These are phyloP conservation scores for Leptatherina wallacei DNA, from an alignment of 2,797 vertebrate genomes.

Conservation along the genomic window DNA sequence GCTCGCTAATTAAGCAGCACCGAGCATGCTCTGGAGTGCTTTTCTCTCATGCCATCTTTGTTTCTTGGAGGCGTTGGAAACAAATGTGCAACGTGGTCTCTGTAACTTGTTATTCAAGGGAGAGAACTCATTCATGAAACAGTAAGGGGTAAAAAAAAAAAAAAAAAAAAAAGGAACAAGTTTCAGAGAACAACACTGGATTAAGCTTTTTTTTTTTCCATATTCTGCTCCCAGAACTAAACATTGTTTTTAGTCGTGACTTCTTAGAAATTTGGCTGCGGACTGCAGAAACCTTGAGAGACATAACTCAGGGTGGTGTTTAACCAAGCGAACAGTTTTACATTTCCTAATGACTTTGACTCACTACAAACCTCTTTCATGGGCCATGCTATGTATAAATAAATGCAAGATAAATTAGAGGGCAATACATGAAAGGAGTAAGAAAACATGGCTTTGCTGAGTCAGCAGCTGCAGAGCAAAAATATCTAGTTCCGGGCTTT, in stretches of 20 bases:
- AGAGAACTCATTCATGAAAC: conserved; percentile 33
- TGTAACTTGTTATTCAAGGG: conserved; percentile 53
- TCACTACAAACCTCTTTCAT: background rate
- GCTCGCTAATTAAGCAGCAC: conserved; percentile 59
- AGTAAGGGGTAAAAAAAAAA: no score
- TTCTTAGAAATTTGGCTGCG: conserved; percentile 2
- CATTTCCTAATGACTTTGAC: background rate
- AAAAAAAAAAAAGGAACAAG: background rate
- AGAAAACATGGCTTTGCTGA: no score
- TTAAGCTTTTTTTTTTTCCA: background rate
- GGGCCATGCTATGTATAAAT: no score
- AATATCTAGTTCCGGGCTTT: no score
- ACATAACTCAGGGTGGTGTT: background rate
- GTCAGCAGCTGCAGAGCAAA: no score
- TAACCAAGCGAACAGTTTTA: background rate
- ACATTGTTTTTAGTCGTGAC: background rate
- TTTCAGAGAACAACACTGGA: conserved; percentile 30
- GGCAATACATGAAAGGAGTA: no score
- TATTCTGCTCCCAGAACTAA: conserved; percentile 3
- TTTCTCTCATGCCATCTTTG: conserved; percentile 46
- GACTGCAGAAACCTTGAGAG: background rate
- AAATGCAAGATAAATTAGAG: no score
- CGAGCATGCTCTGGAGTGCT: conserved; percentile 37
- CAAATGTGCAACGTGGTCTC: conserved; percentile 43
- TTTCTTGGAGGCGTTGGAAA: conserved; percentile 57